Evolutionary conservation across 2,113 vertebrate genomes (phyloP), one percentile per base, ranked within the genome.

Genomic region (Deroptyus accipitrinus): DNA sequence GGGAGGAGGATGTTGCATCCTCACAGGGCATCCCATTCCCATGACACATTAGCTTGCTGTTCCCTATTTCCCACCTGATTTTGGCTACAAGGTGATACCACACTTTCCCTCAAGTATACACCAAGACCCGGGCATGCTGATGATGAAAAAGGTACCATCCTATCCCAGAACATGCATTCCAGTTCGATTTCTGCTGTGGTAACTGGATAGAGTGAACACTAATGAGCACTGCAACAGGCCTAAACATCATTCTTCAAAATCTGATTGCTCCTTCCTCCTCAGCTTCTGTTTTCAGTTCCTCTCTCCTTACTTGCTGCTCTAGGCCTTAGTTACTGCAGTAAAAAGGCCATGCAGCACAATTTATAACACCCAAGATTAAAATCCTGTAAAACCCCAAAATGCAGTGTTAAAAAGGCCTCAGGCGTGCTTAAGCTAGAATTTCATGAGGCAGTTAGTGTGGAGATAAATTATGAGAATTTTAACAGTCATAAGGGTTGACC

Each of bases 401-500:
- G 28, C 30, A 19, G 41, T 8, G 3, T 76, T 54, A 80, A 37
- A 81, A 92, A 87, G 51, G 62, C 70, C 37, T 91, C 75, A 77
- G 67, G 51, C 75, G 33, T 4, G 19, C 44, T 80, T 0, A 0
- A 94, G 44, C 23, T n/a, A 91, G 46, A 69, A 63, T 74, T 85
- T 79, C 67, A 66, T 61, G 63, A 48, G 49, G 31, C 63, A 82
- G 78, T 35, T 73, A 82, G 61, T 48, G 67, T 51, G n/a, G 62
- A 95, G 79, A 91, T 91, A 82, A 94, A 73, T 90, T 44, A 70
- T 14, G 33, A 87, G 48, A 59, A 92, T 62, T 92, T 95, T 80
- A 86, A 57, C 2, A 0, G 19, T 63, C 67, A 42, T 74, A 88
- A 62, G 17, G 66, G 78, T 41, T 3, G 1, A 41, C 70, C 41